These are phyloP conservation scores for Agraylea sexmaculata DNA, from an alignment of 1,140 invertebrate species.

Conservation along the genomic window DNA sequence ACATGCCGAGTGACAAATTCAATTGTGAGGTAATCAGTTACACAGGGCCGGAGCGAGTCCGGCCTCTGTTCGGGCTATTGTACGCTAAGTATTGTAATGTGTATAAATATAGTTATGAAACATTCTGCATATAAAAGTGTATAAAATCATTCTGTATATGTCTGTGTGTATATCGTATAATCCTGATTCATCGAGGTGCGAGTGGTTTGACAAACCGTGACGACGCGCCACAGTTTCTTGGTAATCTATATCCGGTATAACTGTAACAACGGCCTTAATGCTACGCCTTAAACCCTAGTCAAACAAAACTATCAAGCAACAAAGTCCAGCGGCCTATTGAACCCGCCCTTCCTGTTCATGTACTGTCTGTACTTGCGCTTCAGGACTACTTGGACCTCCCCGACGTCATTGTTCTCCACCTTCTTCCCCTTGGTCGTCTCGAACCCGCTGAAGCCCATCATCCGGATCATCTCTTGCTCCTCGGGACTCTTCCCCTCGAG, in stretches of 20 bases:
- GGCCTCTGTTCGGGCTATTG: not conserved
- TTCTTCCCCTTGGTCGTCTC: slow-evolving; percentile 92
- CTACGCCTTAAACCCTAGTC: not conserved
- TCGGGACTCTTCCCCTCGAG: slow-evolving; percentile 73
- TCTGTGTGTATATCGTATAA: slow-evolving; percentile 11
- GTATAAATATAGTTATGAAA: slow-evolving; percentile 6
- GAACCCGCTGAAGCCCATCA: slow-evolving; percentile 95
- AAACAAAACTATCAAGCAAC: slow-evolving; percentile 39
- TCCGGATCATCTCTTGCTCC: slow-evolving; percentile 90
- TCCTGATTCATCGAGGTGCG: slow-evolving; percentile 16
- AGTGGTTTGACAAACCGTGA: slow-evolving; percentile 14
- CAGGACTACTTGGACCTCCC: slow-evolving; percentile 86
- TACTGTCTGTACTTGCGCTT: slow-evolving; percentile 98
- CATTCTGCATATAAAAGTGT: slow-evolving; percentile 11
- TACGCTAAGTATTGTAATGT: not conserved
- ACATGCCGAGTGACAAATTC: slow-evolving; percentile 8
- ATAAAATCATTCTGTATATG: slow-evolving; percentile 12
- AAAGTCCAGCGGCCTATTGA: slow-evolving; percentile 95
- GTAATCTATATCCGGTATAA: not conserved
- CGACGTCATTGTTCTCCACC: slow-evolving; percentile 85
- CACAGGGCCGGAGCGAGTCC: slow-evolving; percentile 4
- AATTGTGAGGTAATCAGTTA: slow-evolving; percentile 11
- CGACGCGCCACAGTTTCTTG: not conserved
- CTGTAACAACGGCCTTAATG: not conserved
- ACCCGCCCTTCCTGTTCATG: slow-evolving; percentile 98